Evolutionary conservation across 64 coral and sea anemone species (phyloP).

Genomic region (Montipora cactus): DNA sequence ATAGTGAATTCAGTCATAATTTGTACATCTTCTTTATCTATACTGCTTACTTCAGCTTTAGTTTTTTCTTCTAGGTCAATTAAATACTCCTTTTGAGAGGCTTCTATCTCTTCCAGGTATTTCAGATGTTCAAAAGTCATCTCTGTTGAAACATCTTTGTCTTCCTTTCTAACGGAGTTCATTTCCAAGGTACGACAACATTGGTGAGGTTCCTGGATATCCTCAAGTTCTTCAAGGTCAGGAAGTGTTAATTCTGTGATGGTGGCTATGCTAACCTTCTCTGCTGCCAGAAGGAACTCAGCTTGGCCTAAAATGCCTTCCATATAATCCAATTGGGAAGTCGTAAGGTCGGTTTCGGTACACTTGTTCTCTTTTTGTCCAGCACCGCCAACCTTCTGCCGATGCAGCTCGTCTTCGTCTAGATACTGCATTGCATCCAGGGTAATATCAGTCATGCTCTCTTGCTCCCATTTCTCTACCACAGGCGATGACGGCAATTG

Average conservation of each 20-base stretch:
- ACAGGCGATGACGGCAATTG: not conserved
- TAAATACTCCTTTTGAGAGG: conserved; percentile 25
- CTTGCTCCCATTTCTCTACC: conserved; percentile 36
- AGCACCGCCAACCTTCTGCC: not conserved
- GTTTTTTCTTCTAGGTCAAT: not conserved
- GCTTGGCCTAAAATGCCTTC: not conserved
- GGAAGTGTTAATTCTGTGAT: conserved; percentile 24
- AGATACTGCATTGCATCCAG: conserved; percentile 45
- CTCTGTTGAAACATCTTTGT: conserved; percentile 41
- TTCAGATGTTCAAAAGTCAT: conserved; percentile 12
- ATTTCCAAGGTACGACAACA: not conserved
- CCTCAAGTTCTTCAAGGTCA: conserved; percentile 14
- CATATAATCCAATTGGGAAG: not conserved
- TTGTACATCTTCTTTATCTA: conserved; percentile 16
- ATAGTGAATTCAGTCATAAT: conserved; percentile 45
- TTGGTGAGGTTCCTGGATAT: not conserved
- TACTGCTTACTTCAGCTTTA: not conserved
- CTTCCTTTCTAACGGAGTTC: not conserved
- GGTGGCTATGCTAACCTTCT: not conserved
- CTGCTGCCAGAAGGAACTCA: not conserved
- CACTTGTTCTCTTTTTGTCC: conserved; percentile 23
- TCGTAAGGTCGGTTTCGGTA: conserved; percentile 41
- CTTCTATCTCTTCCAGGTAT: conserved; percentile 51
- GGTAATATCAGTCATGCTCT: conserved; percentile 69
- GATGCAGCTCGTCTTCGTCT: conserved; percentile 10